These are phyloP conservation scores for Drosophila sulfurigaster DNA, from an alignment of 1,140 invertebrate genomes.

Conservation along the genomic window DNA sequence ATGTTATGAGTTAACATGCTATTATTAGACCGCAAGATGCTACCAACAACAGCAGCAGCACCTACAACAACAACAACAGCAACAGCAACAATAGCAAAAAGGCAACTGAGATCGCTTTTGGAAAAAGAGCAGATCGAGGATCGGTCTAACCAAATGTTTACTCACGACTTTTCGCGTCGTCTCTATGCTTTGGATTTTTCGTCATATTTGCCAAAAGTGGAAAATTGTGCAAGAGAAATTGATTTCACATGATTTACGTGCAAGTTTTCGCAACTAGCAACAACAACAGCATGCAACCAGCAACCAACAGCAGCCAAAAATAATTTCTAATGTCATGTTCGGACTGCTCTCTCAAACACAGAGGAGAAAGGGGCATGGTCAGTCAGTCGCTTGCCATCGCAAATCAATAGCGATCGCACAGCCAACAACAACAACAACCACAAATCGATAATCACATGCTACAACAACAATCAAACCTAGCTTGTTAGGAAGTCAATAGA, in stretches of 20 bases:
- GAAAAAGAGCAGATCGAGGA: conserved; percentile 37
- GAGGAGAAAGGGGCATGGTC: background rate
- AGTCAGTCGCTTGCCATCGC: conserved; percentile 35
- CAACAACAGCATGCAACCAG: conserved; percentile 1
- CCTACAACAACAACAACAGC: conserved; percentile 36
- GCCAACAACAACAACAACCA: conserved; percentile 6
- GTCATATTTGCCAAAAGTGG: conserved; percentile 79
- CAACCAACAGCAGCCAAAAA: conserved; percentile 41
- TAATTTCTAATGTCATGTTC: conserved; percentile 65
- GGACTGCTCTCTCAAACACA: conserved; percentile 41
- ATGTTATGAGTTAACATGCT: conserved; percentile 83
- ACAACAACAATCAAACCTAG: background rate
- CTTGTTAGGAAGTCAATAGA: conserved; percentile 49
- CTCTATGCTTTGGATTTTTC: conserved; percentile 58
- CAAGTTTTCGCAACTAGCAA: conserved; percentile 51
- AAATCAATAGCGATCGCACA: conserved; percentile 39
- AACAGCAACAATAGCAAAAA: conserved; percentile 18
- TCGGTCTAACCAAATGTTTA: conserved; percentile 69
- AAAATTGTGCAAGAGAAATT: conserved; percentile 80
- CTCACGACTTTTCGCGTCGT: conserved; percentile 67
- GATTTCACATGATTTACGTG: conserved; percentile 82
- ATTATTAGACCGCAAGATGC: conserved; percentile 77
- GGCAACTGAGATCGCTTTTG: conserved; percentile 23
- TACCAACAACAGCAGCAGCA: conserved; percentile 58
- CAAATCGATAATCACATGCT: conserved; percentile 56